These are phyloP conservation scores for Lycaena phlaeas DNA, from an alignment of 2,888 invertebrate genomes.

Conservation along the genomic window DNA sequence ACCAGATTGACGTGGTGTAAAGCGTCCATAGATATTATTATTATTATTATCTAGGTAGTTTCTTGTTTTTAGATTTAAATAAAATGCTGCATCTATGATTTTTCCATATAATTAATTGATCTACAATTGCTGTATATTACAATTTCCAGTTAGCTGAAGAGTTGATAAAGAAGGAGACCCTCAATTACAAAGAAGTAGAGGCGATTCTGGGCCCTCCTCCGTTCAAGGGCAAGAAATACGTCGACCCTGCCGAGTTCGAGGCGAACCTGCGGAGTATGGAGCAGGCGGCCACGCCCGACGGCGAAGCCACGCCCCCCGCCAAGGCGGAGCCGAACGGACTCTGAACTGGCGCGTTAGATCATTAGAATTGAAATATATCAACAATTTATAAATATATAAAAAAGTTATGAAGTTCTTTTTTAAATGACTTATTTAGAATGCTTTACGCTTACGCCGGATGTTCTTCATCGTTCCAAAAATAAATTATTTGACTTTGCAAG, in stretches of 20 bases:
- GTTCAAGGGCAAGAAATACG: constrained; percentile 78
- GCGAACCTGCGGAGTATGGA: constrained; percentile 59
- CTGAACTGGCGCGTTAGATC: constrained; percentile 8
- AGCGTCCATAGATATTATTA: too few relatives aligned
- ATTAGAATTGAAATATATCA: constrained; percentile 12
- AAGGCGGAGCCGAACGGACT: constrained; percentile 33
- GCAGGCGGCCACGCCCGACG: constrained; percentile 27
- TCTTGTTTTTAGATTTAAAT: too few relatives aligned
- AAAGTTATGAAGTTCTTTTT: too few relatives aligned
- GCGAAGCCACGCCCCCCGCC: constrained; percentile 31
- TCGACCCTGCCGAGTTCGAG: constrained; percentile 88
- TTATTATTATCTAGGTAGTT: too few relatives aligned
- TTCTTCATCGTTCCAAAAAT: too few relatives aligned
- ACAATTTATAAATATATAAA: background rate
- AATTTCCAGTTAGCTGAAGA: constrained; percentile 92
- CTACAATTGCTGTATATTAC: too few relatives aligned
- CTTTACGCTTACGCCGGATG: too few relatives aligned
- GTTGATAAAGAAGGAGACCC: constrained; percentile 90
- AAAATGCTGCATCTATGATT: too few relatives aligned
- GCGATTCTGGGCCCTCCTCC: constrained; percentile 92
- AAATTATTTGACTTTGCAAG: too few relatives aligned
- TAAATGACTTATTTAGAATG: background rate
- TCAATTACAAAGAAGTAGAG: constrained; percentile 93
- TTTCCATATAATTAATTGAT: too few relatives aligned
- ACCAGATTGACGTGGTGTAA: too few relatives aligned